Evolutionary conservation across 2,113 vertebrate genomes (phyloP).

Genomic region (Alexandromys fortis): DNA sequence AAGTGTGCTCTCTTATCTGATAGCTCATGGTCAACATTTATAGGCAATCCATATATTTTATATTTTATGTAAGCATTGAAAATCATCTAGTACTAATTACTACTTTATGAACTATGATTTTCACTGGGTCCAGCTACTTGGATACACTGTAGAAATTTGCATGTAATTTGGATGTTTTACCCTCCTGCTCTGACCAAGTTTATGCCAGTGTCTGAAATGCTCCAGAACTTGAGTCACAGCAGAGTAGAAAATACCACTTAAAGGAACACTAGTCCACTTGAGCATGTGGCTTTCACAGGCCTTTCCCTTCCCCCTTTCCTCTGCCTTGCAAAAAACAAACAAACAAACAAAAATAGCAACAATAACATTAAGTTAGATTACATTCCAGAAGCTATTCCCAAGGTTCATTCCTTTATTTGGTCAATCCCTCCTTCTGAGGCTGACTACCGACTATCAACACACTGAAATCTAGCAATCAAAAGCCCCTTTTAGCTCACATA

Average conservation of each 20-base stretch:
- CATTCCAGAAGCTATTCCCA: not conserved
- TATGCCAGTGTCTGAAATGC: not conserved
- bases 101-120: not conserved
- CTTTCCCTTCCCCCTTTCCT: not conserved
- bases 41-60: not conserved
- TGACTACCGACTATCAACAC: not conserved
- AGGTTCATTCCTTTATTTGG: not conserved
- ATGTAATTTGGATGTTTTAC: not conserved
- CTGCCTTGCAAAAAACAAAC: not conserved
- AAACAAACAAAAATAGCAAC: not conserved
- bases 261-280: not conserved
- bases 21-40: not conserved
- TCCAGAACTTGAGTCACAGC: not conserved
- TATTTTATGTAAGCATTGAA: not conserved
- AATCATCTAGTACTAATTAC: not conserved
- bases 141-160: conserved; percentile 29
- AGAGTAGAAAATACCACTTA: not conserved
- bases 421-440: not conserved
- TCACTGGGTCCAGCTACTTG: not conserved
- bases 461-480: not conserved
- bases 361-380: not conserved
- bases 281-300: not conserved
- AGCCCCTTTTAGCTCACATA: not conserved
- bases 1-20: not conserved
- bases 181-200: not conserved